A percentile compares a stretch with the other conserved stretches of the same genome.
These are phyloP conservation scores for Octomys mimax DNA, from an alignment of 2,797 vertebrate species.

Conservation along the genomic window DNA sequence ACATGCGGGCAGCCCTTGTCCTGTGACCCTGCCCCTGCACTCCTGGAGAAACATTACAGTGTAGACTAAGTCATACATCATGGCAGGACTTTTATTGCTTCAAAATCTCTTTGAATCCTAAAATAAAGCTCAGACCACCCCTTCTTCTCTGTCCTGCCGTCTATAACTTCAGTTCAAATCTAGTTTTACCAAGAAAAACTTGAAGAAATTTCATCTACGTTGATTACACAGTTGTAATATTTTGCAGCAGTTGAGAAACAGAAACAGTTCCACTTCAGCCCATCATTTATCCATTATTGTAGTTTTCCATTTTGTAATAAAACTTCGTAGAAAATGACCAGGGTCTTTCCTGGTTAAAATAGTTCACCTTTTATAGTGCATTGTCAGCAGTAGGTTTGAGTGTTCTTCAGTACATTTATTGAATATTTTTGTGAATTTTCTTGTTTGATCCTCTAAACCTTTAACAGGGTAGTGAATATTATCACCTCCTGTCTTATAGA, in stretches of 20 bases:
- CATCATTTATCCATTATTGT: conserved; percentile 24
- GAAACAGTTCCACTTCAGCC: not conserved
- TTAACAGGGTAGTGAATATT: not conserved
- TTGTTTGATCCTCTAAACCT: conserved; percentile 45
- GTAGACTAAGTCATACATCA: conserved; percentile 15
- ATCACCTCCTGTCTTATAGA: conserved; percentile 49
- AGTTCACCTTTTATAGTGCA: conserved; percentile 5
- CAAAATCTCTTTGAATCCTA: conserved; percentile 52
- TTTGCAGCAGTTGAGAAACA: conserved; percentile 50
- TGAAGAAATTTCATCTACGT: not conserved
- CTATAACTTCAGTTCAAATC: conserved; percentile 39
- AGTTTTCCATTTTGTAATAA: conserved; percentile 39
- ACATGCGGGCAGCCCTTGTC: not conserved
- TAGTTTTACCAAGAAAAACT: not conserved
- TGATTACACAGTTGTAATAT: conserved; percentile 41
- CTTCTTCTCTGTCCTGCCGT: conserved; percentile 22
- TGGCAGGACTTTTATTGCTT: not conserved
- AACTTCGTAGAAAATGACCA: conserved; percentile 7
- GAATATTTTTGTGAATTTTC: conserved; percentile 33
- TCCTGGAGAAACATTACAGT: conserved; percentile 43
- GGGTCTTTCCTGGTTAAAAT: conserved; percentile 34
- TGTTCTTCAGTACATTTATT: conserved; percentile 36
- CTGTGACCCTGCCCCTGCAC: conserved; percentile 16
- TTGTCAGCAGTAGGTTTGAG: not conserved
- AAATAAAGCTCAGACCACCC: conserved; percentile 23